A percentile compares a stretch with the other conserved stretches of the same genome.
phyloP scores from a whole-genome alignment of 1,140 invertebrate genomes.

The Heliconius himera region DNA sequence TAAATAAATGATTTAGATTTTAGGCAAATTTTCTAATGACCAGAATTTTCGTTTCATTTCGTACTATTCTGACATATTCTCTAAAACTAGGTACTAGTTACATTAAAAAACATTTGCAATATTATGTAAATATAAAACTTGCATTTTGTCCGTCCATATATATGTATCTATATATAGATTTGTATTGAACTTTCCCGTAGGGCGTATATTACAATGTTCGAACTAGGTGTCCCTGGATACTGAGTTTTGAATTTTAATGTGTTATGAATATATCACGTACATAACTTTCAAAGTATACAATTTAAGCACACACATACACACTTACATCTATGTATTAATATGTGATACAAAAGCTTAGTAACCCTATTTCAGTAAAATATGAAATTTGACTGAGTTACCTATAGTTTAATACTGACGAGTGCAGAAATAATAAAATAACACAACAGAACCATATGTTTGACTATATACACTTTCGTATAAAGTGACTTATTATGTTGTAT shows the following conservation, averaged over 20 bases:
- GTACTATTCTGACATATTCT: background rate
- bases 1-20: too few relatives aligned
- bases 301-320: background rate
- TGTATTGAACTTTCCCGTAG: background rate
- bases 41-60: background rate
- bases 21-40: background rate
- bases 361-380: too few relatives aligned
- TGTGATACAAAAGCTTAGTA: too few relatives aligned
- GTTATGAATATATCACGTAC: background rate
- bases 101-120: background rate
- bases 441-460: too few relatives aligned
- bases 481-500: too few relatives aligned
- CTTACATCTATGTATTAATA: too few relatives aligned
- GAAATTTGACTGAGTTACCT: too few relatives aligned
- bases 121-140: background rate
- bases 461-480: too few relatives aligned
- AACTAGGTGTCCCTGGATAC: background rate
- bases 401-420: too few relatives aligned
- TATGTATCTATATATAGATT: background rate
- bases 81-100: background rate
- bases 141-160: background rate
- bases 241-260: conserved; percentile 5
- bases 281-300: background rate
- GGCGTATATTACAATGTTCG: background rate
- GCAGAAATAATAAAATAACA: too few relatives aligned